Percentiles rank a stretch among this genome's conserved stretches.
These are phyloP conservation scores for Telmatherina bonti DNA, from an alignment of 2,797 vertebrate species.

Conservation along the genomic window DNA sequence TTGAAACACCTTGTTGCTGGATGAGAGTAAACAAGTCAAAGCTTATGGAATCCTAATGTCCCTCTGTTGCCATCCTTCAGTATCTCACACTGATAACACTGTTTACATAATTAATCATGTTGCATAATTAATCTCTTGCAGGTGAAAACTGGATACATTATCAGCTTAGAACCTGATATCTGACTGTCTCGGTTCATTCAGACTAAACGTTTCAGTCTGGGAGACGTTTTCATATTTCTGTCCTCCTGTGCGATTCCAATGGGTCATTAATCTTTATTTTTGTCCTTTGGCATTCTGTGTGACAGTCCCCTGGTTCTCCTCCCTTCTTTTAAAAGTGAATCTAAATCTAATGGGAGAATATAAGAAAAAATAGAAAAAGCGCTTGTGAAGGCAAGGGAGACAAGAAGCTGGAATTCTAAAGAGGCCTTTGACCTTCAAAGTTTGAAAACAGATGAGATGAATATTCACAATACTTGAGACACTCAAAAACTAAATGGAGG, in stretches of 20 bases:
- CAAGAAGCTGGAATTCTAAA: conserved; percentile 58
- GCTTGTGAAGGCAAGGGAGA: conserved; percentile 53
- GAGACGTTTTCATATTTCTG: conserved; percentile 56
- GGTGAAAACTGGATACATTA: conserved; percentile 26
- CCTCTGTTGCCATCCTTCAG: conserved; percentile 31
- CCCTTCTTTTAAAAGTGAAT: conserved; percentile 22
- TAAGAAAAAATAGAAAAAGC: conserved; percentile 43
- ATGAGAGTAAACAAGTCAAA: conserved; percentile 53
- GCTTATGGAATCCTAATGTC: conserved; percentile 61
- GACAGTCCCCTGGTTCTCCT: conserved; percentile 55
- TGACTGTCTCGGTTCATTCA: background rate
- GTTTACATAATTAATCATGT: conserved; percentile 74
- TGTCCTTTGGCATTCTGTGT: conserved; percentile 60
- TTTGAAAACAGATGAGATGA: conserved; percentile 77
- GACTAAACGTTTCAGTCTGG: background rate
- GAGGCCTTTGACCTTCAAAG: conserved; percentile 60
- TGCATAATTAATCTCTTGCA: conserved; percentile 55
- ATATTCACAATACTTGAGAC: conserved; percentile 71
- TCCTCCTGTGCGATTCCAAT: conserved; percentile 52
- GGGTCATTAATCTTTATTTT: conserved; percentile 83
- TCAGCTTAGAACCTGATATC: conserved; percentile 23
- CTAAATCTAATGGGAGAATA: conserved; percentile 55
- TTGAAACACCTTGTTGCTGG: conserved; percentile 58
- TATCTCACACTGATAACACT: conserved; percentile 60
- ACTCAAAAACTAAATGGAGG: conserved; percentile 42